Base-by-base conservation (phyloP, 2,888 invertebrate genomes). In the Melieria omissa region DNA sequence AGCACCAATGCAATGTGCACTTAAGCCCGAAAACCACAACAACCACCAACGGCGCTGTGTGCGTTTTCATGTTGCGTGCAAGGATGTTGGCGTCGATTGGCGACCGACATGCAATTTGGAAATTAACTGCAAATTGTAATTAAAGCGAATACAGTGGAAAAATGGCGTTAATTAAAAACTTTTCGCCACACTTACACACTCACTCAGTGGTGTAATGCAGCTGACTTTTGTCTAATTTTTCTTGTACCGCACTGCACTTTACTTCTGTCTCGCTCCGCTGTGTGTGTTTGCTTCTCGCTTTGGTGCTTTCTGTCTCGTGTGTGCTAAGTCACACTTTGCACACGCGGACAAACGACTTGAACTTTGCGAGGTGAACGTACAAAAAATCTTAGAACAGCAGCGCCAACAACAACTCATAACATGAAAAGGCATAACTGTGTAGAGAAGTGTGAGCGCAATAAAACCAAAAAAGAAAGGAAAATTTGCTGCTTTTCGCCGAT, bases 161-260 rank as follows among this genome's bases (percentile, higher is more conserved):
- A 72, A 41, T 60, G 41, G 64, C 68, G 67, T 64, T 68, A 49
- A 72, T 67, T 68, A 68, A 60, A 69, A 72, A 72, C 64, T 58
- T 65, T 42, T 29, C 60, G 10, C 42, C 4, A 7, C 9, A n/a
- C n/a, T 41, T 42, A 41, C 5, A 41, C 41, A 12, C 41, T 60
- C n/a, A n/a, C 12, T 60, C 4, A 10, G n/a, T 58, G 16, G 58
- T 3, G 29, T 29, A 29, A 29, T 29, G 29, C 29, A 29, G 29
- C 29, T 29, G 42, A 29, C 12, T 41, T 41, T 29, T 9, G 58
- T 58, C 29, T 41, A 29, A 7, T 41, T 6, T 16, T 60, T 41
- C 10, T 29, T 60, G n/a, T n/a, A 7, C 52, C 52, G 14, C 14
- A n/a, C 3, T 4, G 52, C 8, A 8, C 5, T 52, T 52, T 6